Evolutionary conservation across 1,140 invertebrate genomes (phyloP).

Genomic region (Chironomus tepperi): DNA sequence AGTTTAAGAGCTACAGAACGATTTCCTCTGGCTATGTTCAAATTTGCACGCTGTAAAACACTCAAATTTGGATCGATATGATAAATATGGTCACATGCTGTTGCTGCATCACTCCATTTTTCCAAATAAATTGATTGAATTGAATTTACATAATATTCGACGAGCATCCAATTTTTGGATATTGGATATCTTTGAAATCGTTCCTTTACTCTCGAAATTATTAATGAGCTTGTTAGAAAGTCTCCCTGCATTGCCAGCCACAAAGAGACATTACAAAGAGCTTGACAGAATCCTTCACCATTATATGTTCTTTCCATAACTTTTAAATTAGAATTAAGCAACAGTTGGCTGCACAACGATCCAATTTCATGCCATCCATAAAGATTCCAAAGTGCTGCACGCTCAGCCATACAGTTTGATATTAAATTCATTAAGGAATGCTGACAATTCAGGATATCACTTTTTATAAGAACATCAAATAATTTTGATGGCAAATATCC

Average conservation of each 20-base stretch:
- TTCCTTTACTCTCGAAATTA: constrained; percentile 49
- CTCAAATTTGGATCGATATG: constrained; percentile 62
- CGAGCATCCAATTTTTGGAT: constrained; percentile 57
- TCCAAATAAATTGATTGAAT: constrained; percentile 51
- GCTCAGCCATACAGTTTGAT: constrained; percentile 65
- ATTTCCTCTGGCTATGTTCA: constrained; percentile 59
- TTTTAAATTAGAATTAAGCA: constrained; percentile 57
- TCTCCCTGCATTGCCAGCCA: constrained; percentile 54
- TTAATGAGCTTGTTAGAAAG: constrained; percentile 44
- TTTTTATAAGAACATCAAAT: constrained; percentile 68
- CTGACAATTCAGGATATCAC: constrained; percentile 76
- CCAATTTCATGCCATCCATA: constrained; percentile 80
- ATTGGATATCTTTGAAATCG: constrained; percentile 53
- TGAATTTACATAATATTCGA: constrained; percentile 52
- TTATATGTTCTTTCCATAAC: constrained; percentile 49
- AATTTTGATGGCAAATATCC: constrained; percentile 39
- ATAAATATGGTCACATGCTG: constrained; percentile 60
- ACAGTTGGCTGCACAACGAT: constrained; percentile 63
- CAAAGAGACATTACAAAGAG: constrained; percentile 59
- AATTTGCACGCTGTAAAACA: constrained; percentile 52
- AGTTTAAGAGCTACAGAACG: constrained; percentile 50
- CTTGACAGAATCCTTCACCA: constrained; percentile 58
- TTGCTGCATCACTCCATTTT: constrained; percentile 66
- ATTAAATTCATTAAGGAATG: constrained; percentile 73
- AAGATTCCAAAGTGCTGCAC: constrained; percentile 73